Conservation (phyloP, 1,140 invertebrate genomes). For the Scylla paramamosain region DNA sequence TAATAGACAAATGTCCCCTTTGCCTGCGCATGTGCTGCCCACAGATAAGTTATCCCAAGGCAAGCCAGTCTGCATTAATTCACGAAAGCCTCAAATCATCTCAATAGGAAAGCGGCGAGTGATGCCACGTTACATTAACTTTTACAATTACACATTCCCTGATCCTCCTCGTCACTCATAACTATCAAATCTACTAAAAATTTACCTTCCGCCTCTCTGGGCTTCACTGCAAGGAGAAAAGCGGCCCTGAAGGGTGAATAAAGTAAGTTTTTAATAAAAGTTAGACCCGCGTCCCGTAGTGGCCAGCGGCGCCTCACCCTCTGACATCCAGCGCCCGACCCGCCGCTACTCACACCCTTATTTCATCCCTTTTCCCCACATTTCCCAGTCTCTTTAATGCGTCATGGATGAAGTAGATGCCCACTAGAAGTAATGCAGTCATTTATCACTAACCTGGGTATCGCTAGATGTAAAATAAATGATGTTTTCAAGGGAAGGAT, state of each 20-base stretch:
- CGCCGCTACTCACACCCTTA: neutral
- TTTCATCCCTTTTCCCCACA: neutral
- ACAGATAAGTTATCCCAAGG: constrained; percentile 42
- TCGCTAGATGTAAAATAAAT: neutral
- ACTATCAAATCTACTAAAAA: neutral
- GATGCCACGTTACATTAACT: neutral
- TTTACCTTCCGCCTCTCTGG: too few relatives aligned
- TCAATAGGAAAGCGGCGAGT: neutral
- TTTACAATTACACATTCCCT: neutral
- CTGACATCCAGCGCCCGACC: neutral
- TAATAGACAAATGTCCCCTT: neutral
- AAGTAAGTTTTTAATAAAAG: too few relatives aligned
- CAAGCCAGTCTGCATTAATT: constrained; percentile 30
- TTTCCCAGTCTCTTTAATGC: neutral
- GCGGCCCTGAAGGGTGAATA: too few relatives aligned
- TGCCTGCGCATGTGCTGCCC: neutral
- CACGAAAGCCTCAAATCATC: neutral
- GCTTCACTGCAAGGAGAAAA: too few relatives aligned
- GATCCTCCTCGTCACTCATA: neutral
- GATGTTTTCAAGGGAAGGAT: constrained; percentile 46
- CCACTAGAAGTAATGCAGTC: neutral
- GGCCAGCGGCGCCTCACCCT: neutral
- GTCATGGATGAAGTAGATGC: neutral
- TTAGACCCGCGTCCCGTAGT: too few relatives aligned
- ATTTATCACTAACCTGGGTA: neutral